Base-by-base conservation (phyloP, 2,797 vertebrate genomes). In the Pangasius krempfi region DNA sequence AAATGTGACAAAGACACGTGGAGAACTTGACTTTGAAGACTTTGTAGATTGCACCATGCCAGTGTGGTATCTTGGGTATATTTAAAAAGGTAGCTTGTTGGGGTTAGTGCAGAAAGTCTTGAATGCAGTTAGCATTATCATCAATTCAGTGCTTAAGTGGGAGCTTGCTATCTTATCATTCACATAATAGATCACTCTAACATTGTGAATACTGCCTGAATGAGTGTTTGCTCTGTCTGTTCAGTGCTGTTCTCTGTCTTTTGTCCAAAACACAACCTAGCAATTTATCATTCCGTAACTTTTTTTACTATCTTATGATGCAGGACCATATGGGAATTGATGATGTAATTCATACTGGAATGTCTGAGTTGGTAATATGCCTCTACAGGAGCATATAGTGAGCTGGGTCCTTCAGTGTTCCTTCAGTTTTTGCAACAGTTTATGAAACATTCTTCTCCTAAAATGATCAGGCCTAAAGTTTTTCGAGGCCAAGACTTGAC, bases 401-500 rank as follows among this genome's bases (percentile, higher is more conserved):
- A 56, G 33, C 5, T 80, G 20, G 78, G 40, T 40, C 33, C 33
- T 1, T 66, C 33, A 68, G 62, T 4, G 9, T 68, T 70, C 5
- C 25, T 81, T 54, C 78, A 22, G 47, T 2, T 66, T 86, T 54
- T 78, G 40, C 14, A 52, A 27, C 25, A 75, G 50, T 52, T 79
- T 79, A 79, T 10, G 16, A 79, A 54, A 54, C 50, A 20, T 54
- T 22, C 18, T 58, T 81, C 10, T 58, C 20, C 3, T 5, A 50
- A 87, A 66, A 64, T 66, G 40, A 44, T 81, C 44, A 56, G 27
- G 16, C 33, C 47, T 37, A 13, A 40, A 87, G 50, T 37, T 52
- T 87, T 81, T 27, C 37, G 3, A 87, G 86, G 75, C 76, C 25
- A 79, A 66, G 73, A 52, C 47, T 54, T 68, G 33, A 58, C 30